Percentiles rank a stretch among this genome's conserved stretches.
Conservation (phyloP, 2,797 vertebrate species). For the Lagorchestes hirsutus region DNA sequence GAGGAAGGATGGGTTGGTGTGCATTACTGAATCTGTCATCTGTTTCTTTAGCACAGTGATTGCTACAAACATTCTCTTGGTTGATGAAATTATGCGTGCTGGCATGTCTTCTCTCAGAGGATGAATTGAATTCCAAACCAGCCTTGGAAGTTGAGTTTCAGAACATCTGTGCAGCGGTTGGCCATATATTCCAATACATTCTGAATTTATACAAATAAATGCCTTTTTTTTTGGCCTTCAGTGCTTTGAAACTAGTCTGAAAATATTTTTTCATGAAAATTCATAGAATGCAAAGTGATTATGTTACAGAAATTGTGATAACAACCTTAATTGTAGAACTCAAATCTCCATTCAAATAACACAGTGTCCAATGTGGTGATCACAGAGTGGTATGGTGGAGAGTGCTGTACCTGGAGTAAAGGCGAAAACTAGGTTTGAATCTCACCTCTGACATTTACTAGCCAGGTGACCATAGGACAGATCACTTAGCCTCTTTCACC, state of each 20-base stretch:
- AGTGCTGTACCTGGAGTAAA: background rate
- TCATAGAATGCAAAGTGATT: conserved; percentile 46
- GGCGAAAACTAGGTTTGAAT: background rate
- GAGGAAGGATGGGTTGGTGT: background rate
- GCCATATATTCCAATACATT: background rate
- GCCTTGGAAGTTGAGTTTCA: conserved; percentile 48
- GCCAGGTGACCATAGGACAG: background rate
- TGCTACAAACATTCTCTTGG: conserved; percentile 92
- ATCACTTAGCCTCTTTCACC: background rate
- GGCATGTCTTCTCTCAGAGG: conserved; percentile 93
- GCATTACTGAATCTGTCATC: conserved; percentile 52
- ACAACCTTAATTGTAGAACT: background rate
- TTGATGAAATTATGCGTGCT: conserved; percentile 94
- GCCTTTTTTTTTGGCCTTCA: conserved; percentile 42
- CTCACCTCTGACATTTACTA: background rate
- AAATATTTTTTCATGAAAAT: conserved; percentile 55
- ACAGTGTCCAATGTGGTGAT: background rate
- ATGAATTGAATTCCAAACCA: conserved; percentile 81
- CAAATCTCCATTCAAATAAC: background rate
- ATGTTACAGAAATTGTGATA: background rate
- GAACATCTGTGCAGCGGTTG: conserved; percentile 23
- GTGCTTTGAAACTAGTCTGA: conserved; percentile 44
- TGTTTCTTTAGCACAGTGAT: conserved; percentile 89
- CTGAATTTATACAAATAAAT: conserved; percentile 75
- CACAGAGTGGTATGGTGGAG: background rate